Evolutionary conservation across 2,888 invertebrate species (phyloP), one percentile per base, ranked within the genome.

Genomic region (Osedax frankpressi): DNA sequence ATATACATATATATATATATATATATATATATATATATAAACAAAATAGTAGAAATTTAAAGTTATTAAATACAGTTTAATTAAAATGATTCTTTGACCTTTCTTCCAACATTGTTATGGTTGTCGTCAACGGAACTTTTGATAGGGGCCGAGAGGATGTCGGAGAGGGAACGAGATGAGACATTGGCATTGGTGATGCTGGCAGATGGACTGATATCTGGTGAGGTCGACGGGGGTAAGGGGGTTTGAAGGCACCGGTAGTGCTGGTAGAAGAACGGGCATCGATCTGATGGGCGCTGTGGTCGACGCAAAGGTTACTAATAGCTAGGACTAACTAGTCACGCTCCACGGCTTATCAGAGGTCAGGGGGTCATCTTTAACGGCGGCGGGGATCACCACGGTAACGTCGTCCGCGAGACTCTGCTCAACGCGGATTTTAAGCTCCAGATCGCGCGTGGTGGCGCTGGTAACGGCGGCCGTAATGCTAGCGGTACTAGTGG

Each of bases 371-470:
- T n/a, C n/a, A n/a, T n/a, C n/a, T n/a, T n/a, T n/a, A n/a, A n/a
- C 75, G 44, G 80, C 80, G 62, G 78, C 77, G 24, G 83, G 82
- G 75, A 82, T 77, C 2, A 82, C 81, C 1, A 82, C 80, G 1
- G 80, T 81, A 3, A 82, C 78, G 75, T 81, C 81, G 62, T 81
- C 80, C 11, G 77, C 77, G 62, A 81, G 78, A 3, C 80, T 78
- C 68, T 80, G 79, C 65, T 78, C 78, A 71, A 78, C 77, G 27
- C 80, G 78, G 29, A 79, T 77, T 74, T 78, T 76, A 3, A 30
- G 29, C n/a, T 25, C 69, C 1, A 69, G 69, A n/a, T 69, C 25
- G 29, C n/a, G 30, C n/a, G 29, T 59, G 6, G 3, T 30, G 26
- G 65, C 65, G 26, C 6, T 26, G n/a, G 65, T 6, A 11, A 6